Evolutionary conservation across 2,113 vertebrate species (phyloP), one percentile per base, ranked within the genome.

Genomic region (Nycticryphes semicollaris): DNA sequence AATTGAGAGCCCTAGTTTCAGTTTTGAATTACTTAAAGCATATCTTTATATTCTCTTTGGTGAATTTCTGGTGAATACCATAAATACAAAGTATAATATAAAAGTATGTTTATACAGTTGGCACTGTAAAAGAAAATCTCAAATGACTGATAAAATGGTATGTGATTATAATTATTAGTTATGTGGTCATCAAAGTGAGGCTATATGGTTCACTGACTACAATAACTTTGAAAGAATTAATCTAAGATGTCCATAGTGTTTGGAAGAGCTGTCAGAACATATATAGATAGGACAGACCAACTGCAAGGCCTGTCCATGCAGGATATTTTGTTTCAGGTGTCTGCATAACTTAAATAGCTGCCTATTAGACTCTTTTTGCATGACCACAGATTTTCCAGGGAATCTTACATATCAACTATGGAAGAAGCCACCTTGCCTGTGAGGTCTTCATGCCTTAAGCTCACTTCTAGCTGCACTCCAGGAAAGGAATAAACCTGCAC

Each of bases 141-240:
- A 91, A 96, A 77, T 39, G 5, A 37, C 51, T 79, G 48, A 74
- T 79, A 81, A 83, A 91, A 74, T 64, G 23, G 48, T 88, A 53
- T 90, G 78, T 66, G 33, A 89, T 85, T 88, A 50, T 60, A 91
- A 94, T 48, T 50, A 94, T 78, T 95, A 73, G 91, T 95, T 95
- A 87, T 41, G 28, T 84, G 27, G 37, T 43, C 66, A 86, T 59
- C 10, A 78, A n/a, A 89, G 35, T 30, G 88, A 64, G 62, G 69
- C 68, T 94, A 25, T 93, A 54, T 97, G 95, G 86, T 64, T 96
- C 84, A 73, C 27, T 68, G 45, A 45, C 33, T 74, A 45, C 45
- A 68, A 18, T 57, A 76, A 60, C 27, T 88, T 51, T n/a, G 18
- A 81, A 41, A 37, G n/a, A 90, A 73, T 30, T 60, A 57, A 84